A percentile compares a stretch with the other conserved stretches of the same genome.
Conservation (phyloP, 2,888 invertebrate species). For the Drosophila flavopinicola region DNA sequence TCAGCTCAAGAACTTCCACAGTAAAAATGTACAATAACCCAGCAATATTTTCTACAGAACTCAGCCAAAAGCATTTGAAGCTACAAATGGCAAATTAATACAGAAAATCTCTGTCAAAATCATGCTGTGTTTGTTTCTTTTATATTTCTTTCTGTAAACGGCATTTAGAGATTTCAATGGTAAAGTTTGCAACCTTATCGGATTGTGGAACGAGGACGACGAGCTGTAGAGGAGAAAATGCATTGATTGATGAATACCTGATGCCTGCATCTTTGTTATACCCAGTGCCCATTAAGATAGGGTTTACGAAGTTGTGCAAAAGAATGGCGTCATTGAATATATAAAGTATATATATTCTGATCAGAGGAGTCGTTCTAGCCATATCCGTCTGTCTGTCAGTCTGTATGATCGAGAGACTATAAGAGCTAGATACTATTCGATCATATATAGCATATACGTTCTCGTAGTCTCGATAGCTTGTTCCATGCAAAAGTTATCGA, state of each 20-base stretch:
- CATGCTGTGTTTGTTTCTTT: not conserved
- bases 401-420: too few species aligned
- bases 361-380: too few species aligned
- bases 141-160: not conserved
- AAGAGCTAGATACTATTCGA: too few species aligned
- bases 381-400: too few species aligned
- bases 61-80: not conserved
- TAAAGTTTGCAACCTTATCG: slow-evolving; percentile 11
- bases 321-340: too few species aligned
- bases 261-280: not conserved
- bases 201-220: not conserved
- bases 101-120: too few species aligned
- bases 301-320: too few species aligned
- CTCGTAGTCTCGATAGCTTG: too few species aligned
- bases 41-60: not conserved
- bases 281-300: too few species aligned
- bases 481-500: too few species aligned
- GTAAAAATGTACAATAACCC: not conserved
- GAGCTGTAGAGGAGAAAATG: slow-evolving; percentile 8
- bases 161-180: slow-evolving; percentile 30
- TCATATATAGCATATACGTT: too few species aligned
- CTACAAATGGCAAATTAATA: not conserved
- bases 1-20: not conserved
- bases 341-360: too few species aligned
- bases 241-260: slow-evolving; percentile 15